Conservation (phyloP, 2,888 invertebrate genomes). For the Pomacea canaliculata region DNA sequence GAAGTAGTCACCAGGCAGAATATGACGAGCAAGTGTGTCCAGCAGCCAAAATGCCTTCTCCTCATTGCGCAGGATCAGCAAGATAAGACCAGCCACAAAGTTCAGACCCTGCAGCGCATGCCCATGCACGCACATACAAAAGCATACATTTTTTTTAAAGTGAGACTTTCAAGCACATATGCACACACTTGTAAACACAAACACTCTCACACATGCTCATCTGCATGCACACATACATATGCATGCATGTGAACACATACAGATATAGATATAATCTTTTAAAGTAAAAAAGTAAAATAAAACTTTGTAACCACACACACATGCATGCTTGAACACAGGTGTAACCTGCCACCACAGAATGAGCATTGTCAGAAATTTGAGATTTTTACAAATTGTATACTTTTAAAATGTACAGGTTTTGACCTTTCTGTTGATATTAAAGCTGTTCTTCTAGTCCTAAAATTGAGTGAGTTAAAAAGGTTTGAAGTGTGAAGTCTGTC, state of each 20-base stretch:
- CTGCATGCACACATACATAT: background rate
- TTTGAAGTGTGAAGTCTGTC: no score
- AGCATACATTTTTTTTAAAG: background rate
- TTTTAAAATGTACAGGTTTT: no score
- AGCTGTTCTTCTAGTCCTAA: no score
- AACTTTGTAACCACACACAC: no score
- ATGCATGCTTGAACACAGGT: background rate
- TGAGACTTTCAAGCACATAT: background rate
- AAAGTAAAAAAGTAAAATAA: no score
- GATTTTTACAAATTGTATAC: no score
- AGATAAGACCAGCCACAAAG: conserved; percentile 88
- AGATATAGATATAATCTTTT: no score
- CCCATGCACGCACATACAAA: conserved; percentile 2
- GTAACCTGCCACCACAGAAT: no score
- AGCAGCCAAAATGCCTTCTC: conserved; percentile 94
- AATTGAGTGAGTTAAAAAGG: no score
- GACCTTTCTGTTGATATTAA: no score
- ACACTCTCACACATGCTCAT: background rate
- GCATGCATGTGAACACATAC: no score
- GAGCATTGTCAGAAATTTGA: no score
- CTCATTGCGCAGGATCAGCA: conserved; percentile 89
- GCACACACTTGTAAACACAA: background rate
- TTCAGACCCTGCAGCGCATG: conserved; percentile 81
- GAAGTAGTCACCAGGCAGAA: conserved; percentile 76
- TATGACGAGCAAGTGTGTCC: conserved; percentile 87